A percentile compares a stretch with the other conserved stretches of the same genome.
Evolutionary conservation across 2,797 vertebrate genomes (phyloP).

Genomic region (Taeniopygia guttata): DNA sequence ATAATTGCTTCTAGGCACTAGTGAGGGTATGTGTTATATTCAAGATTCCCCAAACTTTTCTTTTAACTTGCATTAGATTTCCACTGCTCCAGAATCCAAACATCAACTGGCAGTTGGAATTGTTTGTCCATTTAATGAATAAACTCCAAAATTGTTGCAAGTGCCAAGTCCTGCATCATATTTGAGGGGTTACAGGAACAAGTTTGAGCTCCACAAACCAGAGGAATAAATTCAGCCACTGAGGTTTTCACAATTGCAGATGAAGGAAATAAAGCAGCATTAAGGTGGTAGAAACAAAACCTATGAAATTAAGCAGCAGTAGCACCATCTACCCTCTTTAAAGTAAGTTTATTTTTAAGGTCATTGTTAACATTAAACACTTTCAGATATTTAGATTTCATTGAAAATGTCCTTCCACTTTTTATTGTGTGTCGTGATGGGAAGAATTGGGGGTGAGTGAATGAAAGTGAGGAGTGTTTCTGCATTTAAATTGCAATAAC

Average conservation of each 20-base stretch:
- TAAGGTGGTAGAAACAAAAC: not conserved
- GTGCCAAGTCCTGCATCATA: accelerated
- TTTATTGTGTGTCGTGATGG: not conserved
- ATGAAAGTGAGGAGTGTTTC: not conserved
- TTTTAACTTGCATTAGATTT: not conserved
- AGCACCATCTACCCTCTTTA: not conserved
- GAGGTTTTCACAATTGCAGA: not conserved
- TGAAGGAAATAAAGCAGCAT: not conserved
- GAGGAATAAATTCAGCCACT: not conserved
- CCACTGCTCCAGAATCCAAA: not conserved
- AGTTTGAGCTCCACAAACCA: not conserved
- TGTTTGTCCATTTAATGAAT: not conserved
- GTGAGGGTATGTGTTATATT: not conserved
- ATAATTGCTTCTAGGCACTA: not conserved
- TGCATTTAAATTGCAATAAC: not conserved
- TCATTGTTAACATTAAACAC: not conserved
- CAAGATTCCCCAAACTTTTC: not conserved
- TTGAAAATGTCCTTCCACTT: not conserved
- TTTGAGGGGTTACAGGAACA: not conserved
- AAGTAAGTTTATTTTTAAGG: not conserved
- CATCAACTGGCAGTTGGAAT: not conserved
- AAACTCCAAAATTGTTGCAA: not conserved
- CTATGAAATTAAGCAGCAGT: not conserved
- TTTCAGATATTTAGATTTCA: not conserved
- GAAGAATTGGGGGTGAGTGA: not conserved